Evolutionary conservation across 2,113 vertebrate species (phyloP), one percentile per base, ranked within the genome.

Genomic region (Gobiocypris rarus): DNA sequence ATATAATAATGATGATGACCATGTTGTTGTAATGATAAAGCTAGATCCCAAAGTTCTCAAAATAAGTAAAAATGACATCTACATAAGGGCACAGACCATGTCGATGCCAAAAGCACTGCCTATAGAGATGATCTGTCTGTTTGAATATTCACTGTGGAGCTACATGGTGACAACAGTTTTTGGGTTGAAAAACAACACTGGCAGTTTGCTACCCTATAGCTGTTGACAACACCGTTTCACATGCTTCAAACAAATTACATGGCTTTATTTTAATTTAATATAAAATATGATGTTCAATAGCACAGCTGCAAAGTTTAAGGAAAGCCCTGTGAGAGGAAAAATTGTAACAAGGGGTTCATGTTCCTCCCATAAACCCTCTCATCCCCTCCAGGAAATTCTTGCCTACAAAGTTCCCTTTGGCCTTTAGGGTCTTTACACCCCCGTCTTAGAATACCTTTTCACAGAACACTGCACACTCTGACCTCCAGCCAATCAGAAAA

Each of bases 401-500:
- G 61, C 59, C 79, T 75, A 58, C 65, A 54, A 24, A 54, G 79
- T 83, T 65, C 22, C 22, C 48, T 48, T 28, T 82, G 58, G 74
- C 83, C 82, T 74, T 87, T 45, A 85, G 76, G 83, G n/a, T 65
- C 48, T 75, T 54, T 54, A 19, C 5, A 48, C 65, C 24, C 71
- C 79, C 88, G 84, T 88, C 86, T 92, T 88, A 87, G 88, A 94
- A 92, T 89, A 71, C 71, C 92, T 88, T 92, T 95, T 95, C 94
- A 93, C 91, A 93, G 93, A 85, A 80, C 91, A 94, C 90, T 88
- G 92, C 93, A 75, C 86, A 76, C 59, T 10, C 59, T 28, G 67
- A 92, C 93, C 94, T 93, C 93, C 91, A 93, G 92, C 94, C 94
- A 95, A 88, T 95, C 92, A 95, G 94, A 96, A 58, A 5, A 92